phyloP scores from a whole-genome alignment of 1,140 invertebrate genomes.

The Bombus consobrinus region DNA sequence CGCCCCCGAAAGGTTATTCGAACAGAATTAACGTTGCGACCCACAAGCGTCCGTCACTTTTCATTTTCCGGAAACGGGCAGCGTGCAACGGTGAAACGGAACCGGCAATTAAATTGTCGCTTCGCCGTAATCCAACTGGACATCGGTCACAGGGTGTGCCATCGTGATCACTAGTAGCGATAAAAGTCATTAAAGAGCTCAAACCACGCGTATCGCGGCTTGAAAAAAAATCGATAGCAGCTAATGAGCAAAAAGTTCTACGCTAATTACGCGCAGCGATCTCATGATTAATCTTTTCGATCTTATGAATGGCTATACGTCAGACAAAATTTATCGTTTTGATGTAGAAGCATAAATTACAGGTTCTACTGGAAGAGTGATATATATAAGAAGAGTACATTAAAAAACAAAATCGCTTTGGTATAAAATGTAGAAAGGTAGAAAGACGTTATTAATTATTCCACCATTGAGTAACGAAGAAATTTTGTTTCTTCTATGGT shows the following conservation, averaged over 20 bases:
- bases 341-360: too few relatives aligned
- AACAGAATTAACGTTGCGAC: slow-evolving; percentile 16
- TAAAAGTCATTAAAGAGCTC: slow-evolving; percentile 48
- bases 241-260: slow-evolving; percentile 16
- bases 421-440: too few relatives aligned
- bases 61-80: slow-evolving; percentile 1
- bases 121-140: slow-evolving; percentile 31
- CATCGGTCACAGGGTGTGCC: slow-evolving; percentile 32
- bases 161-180: slow-evolving; percentile 23
- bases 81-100: not conserved
- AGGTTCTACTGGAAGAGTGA: too few relatives aligned
- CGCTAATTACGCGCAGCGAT: not conserved
- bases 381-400: too few relatives aligned
- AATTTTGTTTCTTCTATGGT: too few relatives aligned
- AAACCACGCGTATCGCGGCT: not conserved
- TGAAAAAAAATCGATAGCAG: slow-evolving; percentile 9
- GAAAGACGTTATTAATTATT: too few relatives aligned
- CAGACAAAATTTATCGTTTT: not conserved
- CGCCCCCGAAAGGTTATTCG: not conserved
- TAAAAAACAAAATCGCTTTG: too few relatives aligned
- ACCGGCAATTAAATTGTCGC: slow-evolving; percentile 38
- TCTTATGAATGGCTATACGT: not conserved
- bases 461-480: too few relatives aligned
- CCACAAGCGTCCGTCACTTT: not conserved
- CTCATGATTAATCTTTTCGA: not conserved